Evolutionary conservation across 1,140 invertebrate species (phyloP).

Genomic region (Babylonia areolata): DNA sequence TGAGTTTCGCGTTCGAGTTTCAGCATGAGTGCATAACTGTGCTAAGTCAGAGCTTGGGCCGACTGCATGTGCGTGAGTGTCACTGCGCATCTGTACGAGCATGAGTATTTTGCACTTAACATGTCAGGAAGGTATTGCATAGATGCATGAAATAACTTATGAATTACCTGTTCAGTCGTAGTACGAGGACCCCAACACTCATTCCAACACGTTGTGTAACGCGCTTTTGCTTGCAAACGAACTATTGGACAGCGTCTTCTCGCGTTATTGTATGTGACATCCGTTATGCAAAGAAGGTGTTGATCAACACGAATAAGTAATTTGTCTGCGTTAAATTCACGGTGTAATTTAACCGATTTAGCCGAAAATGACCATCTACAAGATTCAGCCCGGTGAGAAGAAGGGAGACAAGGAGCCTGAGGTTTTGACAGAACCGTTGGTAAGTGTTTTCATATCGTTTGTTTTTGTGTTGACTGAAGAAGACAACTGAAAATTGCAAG

Average conservation of each 20-base stretch:
- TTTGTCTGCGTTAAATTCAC: neutral
- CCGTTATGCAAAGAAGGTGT: slow-evolving; percentile 33
- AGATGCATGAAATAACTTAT: too few relatives aligned
- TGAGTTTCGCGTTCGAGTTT: too few relatives aligned
- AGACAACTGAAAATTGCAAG: slow-evolving; percentile 5
- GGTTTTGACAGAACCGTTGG: slow-evolving; percentile 51
- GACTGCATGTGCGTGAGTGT: too few relatives aligned
- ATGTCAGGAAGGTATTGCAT: too few relatives aligned
- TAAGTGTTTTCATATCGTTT: slow-evolving; percentile 38
- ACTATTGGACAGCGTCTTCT: slow-evolving; percentile 15
- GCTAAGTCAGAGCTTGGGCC: too few relatives aligned
- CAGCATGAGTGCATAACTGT: too few relatives aligned
- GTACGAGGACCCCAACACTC: neutral
- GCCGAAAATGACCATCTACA: slow-evolving; percentile 56
- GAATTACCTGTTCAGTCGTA: neutral
- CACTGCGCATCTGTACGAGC: too few relatives aligned
- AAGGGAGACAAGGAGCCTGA: slow-evolving; percentile 50
- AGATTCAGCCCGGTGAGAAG: slow-evolving; percentile 43
- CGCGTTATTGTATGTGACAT: slow-evolving; percentile 23
- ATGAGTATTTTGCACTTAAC: too few relatives aligned
- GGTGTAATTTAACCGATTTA: too few relatives aligned
- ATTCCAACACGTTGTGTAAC: neutral
- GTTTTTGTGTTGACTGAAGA: slow-evolving; percentile 18
- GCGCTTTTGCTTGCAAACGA: slow-evolving; percentile 1
- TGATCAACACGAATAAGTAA: slow-evolving; percentile 4